Evolutionary conservation across 2,888 invertebrate genomes (phyloP).

Genomic region (Phragmatobia fuliginosa): DNA sequence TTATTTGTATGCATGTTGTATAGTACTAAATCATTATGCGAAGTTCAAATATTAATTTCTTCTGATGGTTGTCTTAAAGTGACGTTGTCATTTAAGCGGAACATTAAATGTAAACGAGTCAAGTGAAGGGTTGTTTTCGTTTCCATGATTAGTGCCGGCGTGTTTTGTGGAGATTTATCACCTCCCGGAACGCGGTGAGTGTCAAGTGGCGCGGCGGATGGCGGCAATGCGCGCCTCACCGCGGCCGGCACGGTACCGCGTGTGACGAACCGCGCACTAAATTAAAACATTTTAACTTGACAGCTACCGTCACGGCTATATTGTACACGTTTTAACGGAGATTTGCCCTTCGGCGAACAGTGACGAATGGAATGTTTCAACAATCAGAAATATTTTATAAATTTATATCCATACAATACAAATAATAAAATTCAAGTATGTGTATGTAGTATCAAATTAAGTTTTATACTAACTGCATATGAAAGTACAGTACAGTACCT

Average conservation of each 20-base stretch:
- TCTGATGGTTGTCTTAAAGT: conserved; percentile 54
- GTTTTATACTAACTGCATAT: no score
- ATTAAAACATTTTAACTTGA: conserved; percentile 85
- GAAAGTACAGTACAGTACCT: no score
- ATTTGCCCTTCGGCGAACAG: conserved; percentile 62
- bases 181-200: conserved; percentile 69
- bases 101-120: conserved; percentile 70
- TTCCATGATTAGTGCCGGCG: conserved; percentile 78
- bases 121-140: conserved; percentile 80
- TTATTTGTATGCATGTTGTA: conserved; percentile 42
- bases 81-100: conserved; percentile 66
- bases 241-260: conserved; percentile 50
- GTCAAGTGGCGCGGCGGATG: conserved; percentile 75
- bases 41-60: conserved; percentile 54
- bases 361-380: conserved; percentile 43
- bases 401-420: no score
- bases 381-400: conserved; percentile 12
- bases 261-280: conserved; percentile 78
- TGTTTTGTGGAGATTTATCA: conserved; percentile 78
- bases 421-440: no score
- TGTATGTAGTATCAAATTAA: no score
- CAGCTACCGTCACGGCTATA: conserved; percentile 75
- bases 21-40: conserved; percentile 48
- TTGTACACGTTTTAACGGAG: conserved; percentile 66
- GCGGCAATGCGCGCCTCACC: conserved; percentile 58